These are phyloP conservation scores for Grantiella picta DNA, from an alignment of 2,113 vertebrate genomes.

Conservation along the genomic window DNA sequence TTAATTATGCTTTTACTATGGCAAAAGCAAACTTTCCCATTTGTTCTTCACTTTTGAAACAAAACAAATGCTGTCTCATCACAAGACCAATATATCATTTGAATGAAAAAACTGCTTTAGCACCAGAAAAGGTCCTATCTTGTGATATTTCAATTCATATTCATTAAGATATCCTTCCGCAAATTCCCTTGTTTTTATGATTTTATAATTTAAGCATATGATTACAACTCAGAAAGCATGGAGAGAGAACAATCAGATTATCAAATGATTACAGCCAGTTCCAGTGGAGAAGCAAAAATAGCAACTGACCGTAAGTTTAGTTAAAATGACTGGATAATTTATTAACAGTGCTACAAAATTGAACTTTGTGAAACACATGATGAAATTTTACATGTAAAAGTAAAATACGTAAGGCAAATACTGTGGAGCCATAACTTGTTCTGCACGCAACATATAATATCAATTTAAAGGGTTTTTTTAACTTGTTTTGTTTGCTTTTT, in stretches of 20 bases:
- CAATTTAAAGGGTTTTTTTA: fast-evolving
- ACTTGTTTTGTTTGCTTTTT: neutral
- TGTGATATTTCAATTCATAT: neutral
- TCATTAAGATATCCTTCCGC: neutral
- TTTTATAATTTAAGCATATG: neutral
- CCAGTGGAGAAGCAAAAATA: neutral
- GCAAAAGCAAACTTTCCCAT: neutral
- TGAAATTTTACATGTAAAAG: neutral
- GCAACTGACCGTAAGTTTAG: neutral
- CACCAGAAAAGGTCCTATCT: neutral
- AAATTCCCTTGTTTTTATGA: neutral
- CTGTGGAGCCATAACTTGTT: neutral
- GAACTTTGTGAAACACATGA: neutral
- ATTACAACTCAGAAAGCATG: neutral
- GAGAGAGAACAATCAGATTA: neutral
- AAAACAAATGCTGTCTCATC: neutral
- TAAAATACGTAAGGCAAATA: neutral
- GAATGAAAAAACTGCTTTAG: neutral
- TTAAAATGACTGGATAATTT: neutral
- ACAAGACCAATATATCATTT: neutral
- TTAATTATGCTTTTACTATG: neutral
- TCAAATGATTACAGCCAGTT: neutral
- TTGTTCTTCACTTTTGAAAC: neutral
- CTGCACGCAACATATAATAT: neutral
- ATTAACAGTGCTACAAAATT: neutral